Percentiles rank a stretch among this genome's conserved stretches.
These are phyloP conservation scores for Turritopsis dohrnii DNA, from an alignment of 30 jellyfish, hydroid and myxozoan genomes.

Conservation along the genomic window DNA sequence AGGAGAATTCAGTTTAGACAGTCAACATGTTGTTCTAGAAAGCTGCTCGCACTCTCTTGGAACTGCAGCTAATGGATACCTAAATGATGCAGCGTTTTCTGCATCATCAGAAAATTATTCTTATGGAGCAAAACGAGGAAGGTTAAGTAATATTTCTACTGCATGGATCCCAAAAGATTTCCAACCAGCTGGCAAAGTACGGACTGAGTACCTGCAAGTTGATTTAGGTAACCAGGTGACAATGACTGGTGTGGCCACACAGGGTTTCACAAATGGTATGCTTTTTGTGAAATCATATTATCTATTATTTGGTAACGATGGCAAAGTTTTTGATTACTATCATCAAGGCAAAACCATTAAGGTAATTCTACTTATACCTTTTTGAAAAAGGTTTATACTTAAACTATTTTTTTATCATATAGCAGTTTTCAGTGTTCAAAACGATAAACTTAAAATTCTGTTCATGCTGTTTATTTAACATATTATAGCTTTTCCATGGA, in stretches of 20 bases:
- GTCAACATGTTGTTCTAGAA: constrained; percentile 12
- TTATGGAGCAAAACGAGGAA: constrained; percentile 20
- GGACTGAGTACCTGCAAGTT: constrained; percentile 38
- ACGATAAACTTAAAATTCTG: no score
- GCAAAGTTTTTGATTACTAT: constrained; percentile 29
- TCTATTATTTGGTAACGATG: constrained; percentile 58
- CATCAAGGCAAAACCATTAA: constrained; percentile 8
- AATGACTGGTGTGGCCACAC: constrained; percentile 67
- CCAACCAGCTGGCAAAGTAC: constrained; percentile 5
- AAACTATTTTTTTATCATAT: not conserved
- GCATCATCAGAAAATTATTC: constrained; percentile 25
- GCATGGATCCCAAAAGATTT: constrained; percentile 39
- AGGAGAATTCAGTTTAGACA: not conserved
- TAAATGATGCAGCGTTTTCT: constrained; percentile 29
- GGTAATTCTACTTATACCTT: not conserved
- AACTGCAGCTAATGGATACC: constrained; percentile 22
- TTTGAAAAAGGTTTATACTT: not conserved
- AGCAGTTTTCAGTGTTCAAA: no score
- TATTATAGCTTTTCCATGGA: constrained; percentile 29
- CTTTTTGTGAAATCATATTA: constrained; percentile 57
- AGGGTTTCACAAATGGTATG: constrained; percentile 72
- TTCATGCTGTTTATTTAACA: not conserved
- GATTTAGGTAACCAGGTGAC: constrained; percentile 39
- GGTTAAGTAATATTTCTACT: constrained; percentile 9
- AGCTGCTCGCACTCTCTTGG: constrained; percentile 26